phyloP scores from a whole-genome alignment of 2,888 invertebrate genomes.

The Sinohyriopsis cumingii region DNA sequence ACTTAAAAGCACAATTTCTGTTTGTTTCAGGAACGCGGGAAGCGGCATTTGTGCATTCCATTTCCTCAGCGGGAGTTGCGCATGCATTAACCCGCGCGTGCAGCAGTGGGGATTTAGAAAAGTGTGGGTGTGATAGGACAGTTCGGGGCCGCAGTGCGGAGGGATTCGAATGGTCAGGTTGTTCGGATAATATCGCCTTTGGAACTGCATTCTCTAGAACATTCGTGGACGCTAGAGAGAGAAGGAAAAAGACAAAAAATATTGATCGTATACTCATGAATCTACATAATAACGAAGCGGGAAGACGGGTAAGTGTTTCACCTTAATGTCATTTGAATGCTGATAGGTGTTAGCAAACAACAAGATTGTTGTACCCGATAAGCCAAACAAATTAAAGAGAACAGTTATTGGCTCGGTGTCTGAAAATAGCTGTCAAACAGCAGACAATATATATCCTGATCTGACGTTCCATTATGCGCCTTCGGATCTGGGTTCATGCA shows the following conservation, averaged over 20 bases:
- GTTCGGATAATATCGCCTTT: slow-evolving; percentile 86
- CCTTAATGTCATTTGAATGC: slow-evolving; percentile 69
- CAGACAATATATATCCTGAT: too few species aligned
- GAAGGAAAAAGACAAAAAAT: slow-evolving; percentile 86
- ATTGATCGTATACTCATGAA: slow-evolving; percentile 94
- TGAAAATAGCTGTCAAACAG: neutral
- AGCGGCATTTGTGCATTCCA: slow-evolving; percentile 95
- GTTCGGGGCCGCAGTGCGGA: slow-evolving; percentile 82
- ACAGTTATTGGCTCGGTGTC: slow-evolving; percentile 3
- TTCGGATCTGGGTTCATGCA: too few species aligned
- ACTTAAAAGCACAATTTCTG: neutral
- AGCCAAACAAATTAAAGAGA: neutral
- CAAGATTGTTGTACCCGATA: neutral
- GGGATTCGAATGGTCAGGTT: slow-evolving; percentile 91
- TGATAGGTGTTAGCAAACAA: neutral
- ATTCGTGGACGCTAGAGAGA: slow-evolving; percentile 92
- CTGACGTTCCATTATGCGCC: too few species aligned
- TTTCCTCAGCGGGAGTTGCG: slow-evolving; percentile 94
- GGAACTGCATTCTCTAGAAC: slow-evolving; percentile 84
- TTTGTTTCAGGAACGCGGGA: slow-evolving; percentile 85
- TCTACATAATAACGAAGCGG: slow-evolving; percentile 95
- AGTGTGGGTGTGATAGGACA: slow-evolving; percentile 92
- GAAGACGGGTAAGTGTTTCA: slow-evolving; percentile 84
- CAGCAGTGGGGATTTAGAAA: slow-evolving; percentile 89
- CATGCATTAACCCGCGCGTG: slow-evolving; percentile 93